A percentile compares a stretch with the other conserved stretches of the same genome.
Evolutionary conservation across 2,113 vertebrate species (phyloP).

Genomic region (Apaloderma vittatum): DNA sequence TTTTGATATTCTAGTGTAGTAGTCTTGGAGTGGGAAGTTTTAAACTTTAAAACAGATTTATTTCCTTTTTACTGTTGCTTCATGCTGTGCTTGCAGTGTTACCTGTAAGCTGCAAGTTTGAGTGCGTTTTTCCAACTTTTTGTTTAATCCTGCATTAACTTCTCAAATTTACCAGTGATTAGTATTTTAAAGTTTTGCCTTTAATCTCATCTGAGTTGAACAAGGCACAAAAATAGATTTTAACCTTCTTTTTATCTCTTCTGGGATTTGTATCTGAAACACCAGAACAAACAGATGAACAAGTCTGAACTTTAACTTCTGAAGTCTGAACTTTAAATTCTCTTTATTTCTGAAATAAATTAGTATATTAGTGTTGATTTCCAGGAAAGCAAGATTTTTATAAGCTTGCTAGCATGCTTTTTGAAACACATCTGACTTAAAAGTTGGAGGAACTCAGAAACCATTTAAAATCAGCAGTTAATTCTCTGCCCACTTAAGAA

Average conservation of each 20-base stretch:
- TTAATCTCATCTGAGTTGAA: background rate
- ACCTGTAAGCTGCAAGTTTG: background rate
- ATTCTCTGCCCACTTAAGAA: background rate
- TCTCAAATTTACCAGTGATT: background rate
- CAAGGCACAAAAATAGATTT: background rate
- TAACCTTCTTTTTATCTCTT: background rate
- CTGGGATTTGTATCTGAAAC: background rate
- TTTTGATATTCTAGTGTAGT: background rate
- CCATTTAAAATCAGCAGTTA: background rate
- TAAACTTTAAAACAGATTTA: background rate
- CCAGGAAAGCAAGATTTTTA: background rate
- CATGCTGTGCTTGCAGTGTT: background rate
- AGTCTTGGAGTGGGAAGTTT: background rate
- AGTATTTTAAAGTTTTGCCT: background rate
- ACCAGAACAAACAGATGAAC: background rate
- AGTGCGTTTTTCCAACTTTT: background rate
- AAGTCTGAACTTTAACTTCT: too few species aligned
- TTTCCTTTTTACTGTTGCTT: background rate
- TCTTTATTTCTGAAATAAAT: background rate
- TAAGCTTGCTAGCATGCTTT: background rate
- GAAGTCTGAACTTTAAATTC: slow-evolving; percentile 7
- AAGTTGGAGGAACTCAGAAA: background rate
- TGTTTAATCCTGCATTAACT: background rate
- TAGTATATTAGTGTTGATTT: background rate
- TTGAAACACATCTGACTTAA: background rate